A percentile compares a stretch with the other conserved stretches of the same genome.
Evolutionary conservation across 2,113 vertebrate species (phyloP).

Genomic region (Sorex fumeus): DNA sequence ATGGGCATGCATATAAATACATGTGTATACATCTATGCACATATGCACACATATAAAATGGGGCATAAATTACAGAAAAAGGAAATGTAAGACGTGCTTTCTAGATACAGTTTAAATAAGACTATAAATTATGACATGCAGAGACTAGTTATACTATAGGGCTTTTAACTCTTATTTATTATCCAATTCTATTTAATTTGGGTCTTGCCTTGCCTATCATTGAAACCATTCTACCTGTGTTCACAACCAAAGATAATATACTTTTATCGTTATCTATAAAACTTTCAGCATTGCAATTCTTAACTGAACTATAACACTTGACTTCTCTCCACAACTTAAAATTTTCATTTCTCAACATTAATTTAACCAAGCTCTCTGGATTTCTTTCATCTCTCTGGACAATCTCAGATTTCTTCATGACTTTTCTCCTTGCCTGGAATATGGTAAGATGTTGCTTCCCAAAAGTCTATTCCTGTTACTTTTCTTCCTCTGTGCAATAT

Average conservation of each 20-base stretch:
- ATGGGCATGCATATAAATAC: background rate
- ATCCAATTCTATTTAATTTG: background rate
- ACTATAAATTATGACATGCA: background rate
- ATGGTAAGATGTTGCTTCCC: background rate
- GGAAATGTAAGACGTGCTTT: background rate
- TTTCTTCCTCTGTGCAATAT: background rate
- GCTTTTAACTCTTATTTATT: background rate
- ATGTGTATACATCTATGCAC: background rate
- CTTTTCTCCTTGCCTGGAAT: background rate
- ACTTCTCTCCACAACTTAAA: conserved; percentile 31
- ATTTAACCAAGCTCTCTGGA: conserved; percentile 11
- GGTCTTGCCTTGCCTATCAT: background rate
- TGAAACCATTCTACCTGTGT: background rate
- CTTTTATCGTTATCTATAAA: conserved; percentile 24
- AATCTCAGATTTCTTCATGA: background rate
- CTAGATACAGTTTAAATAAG: conserved; percentile 30
- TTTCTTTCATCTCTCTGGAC: conserved; percentile 35
- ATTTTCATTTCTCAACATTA: conserved; percentile 41
- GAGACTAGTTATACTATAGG: background rate
- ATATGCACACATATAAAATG: background rate
- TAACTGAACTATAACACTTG: conserved; percentile 13
- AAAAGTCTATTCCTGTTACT: conserved; percentile 1
- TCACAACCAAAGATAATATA: background rate
- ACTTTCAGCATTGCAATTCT: background rate
- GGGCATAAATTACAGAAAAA: conserved; percentile 11